These are phyloP conservation scores for Dolichopus griseipennis DNA, from an alignment of 2,888 invertebrate genomes.

Conservation along the genomic window DNA sequence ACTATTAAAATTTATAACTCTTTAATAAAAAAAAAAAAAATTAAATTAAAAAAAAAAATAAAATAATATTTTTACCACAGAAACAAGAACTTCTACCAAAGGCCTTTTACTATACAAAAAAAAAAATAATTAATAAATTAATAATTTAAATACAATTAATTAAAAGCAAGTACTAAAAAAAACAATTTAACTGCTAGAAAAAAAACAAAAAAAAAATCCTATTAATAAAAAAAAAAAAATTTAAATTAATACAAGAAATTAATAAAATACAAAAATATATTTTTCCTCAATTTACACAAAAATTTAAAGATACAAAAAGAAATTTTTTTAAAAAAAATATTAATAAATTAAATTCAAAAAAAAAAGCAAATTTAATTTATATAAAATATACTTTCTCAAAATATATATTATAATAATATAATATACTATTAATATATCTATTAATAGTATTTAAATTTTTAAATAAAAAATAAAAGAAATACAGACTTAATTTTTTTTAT, in stretches of 20 bases:
- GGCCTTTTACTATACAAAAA: slow-evolving; percentile 16
- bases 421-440: no score
- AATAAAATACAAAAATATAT: slow-evolving; percentile 10
- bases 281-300: slow-evolving; percentile 14
- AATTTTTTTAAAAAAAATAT: no score
- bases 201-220: slow-evolving; percentile 7
- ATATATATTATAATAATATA: neutral
- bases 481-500: slow-evolving; percentile 18
- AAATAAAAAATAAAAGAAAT: slow-evolving; percentile 17
- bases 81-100: slow-evolving; percentile 6
- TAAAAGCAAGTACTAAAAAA: neutral
- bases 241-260: neutral
- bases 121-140: slow-evolving; percentile 13
- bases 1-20: neutral
- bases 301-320: slow-evolving; percentile 14
- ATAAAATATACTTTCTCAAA: neutral
- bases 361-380: neutral
- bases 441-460: no score
- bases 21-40: slow-evolving; percentile 11
- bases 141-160: slow-evolving; percentile 10
- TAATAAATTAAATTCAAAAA: slow-evolving; percentile 8
- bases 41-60: slow-evolving; percentile 5
- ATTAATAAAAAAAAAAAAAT: neutral
- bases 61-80: slow-evolving; percentile 9
- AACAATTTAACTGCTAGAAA: neutral